Conservation (phyloP, 2,113 vertebrate genomes). For the Pelvicachromis taeniatus region DNA sequence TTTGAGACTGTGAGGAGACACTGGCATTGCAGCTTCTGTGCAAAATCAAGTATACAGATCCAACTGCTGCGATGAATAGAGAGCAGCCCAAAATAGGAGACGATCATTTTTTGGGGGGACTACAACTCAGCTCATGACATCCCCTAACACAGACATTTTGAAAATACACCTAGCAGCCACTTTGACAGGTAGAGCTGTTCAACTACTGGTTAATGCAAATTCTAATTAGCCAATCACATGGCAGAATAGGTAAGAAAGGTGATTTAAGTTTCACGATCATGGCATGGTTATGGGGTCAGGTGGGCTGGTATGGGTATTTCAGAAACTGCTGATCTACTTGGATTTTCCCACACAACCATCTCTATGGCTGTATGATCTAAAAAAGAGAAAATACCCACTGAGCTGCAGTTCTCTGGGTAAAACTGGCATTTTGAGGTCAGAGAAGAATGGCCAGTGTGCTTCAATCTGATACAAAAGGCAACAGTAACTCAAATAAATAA, state of each 20-base stretch:
- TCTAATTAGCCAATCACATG: neutral
- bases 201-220: neutral
- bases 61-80: rapidly evolving
- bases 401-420: neutral
- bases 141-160: neutral
- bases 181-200: neutral
- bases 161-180: neutral
- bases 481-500: neutral
- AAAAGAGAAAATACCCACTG: neutral
- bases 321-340: neutral
- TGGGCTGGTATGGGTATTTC: neutral
- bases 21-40: neutral
- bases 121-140: neutral
- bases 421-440: neutral
- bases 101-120: neutral
- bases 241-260: neutral
- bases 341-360: neutral
- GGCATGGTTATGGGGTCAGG: neutral
- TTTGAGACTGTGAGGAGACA: neutral
- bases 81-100: rapidly evolving
- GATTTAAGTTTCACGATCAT: neutral
- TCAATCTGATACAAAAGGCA: neutral
- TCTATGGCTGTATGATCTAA: neutral
- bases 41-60: too few relatives aligned
- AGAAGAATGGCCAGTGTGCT: neutral